Conservation (phyloP, 2,797 vertebrate genomes). For the Channa striata region DNA sequence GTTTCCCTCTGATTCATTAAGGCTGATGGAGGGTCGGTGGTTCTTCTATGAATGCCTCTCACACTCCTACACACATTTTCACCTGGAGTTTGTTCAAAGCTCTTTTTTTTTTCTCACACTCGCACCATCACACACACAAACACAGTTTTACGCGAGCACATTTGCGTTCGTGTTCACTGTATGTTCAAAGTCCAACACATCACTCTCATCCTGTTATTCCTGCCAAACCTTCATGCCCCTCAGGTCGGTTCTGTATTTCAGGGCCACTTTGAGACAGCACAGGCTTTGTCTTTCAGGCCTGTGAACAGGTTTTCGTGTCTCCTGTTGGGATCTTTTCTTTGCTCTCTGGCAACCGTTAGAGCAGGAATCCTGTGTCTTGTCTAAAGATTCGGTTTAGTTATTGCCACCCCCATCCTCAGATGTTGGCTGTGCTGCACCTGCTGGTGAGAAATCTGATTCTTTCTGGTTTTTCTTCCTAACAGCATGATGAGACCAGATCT, state of each 20-base stretch:
- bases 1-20: constrained; percentile 30
- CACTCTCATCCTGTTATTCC: constrained; percentile 1
- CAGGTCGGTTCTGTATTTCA: constrained; percentile 27
- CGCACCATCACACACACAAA: neutral
- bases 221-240: constrained; percentile 33
- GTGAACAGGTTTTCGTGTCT: constrained; percentile 2
- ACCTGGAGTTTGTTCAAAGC: constrained; percentile 22
- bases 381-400: constrained; percentile 27
- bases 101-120: neutral
- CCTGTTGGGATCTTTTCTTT: neutral
- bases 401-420: constrained; percentile 32
- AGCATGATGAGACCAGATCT: constrained; percentile 13
- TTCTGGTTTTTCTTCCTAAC: constrained; percentile 27
- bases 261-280: constrained; percentile 1
- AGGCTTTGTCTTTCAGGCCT: constrained; percentile 3
- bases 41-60: constrained; percentile 17
- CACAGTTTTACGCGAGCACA: neutral
- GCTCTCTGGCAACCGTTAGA: constrained; percentile 23
- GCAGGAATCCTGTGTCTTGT: constrained; percentile 24
- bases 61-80: neutral
- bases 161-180: constrained; percentile 10
- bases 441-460: constrained; percentile 3
- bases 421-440: constrained; percentile 36
- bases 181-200: constrained; percentile 8
- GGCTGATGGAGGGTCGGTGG: neutral